These are phyloP conservation scores for Diachasma alloeum DNA, from an alignment of 1,140 invertebrate genomes.

Conservation along the genomic window DNA sequence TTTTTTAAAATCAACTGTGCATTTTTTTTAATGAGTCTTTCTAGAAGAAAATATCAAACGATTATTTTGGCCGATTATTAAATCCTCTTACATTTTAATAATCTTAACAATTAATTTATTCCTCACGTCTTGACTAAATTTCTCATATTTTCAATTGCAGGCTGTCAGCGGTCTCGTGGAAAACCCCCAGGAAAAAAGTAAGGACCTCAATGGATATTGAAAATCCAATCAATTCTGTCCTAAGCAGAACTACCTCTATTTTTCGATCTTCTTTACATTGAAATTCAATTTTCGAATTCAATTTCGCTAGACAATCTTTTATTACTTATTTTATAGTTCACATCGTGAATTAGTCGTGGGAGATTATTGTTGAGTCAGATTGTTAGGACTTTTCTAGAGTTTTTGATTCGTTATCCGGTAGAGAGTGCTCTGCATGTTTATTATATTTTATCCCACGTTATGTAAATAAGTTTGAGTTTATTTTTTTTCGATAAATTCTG, in stretches of 20 bases:
- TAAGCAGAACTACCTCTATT: constrained; percentile 10
- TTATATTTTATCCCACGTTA: background rate
- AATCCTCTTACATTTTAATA: no score
- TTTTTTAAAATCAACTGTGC: no score
- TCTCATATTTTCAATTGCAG: constrained; percentile 60
- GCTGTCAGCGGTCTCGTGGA: constrained; percentile 84
- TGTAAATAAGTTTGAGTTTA: background rate
- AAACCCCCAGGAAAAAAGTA: constrained; percentile 75
- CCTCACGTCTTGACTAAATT: background rate
- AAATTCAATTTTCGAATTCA: constrained; percentile 23
- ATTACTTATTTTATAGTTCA: background rate
- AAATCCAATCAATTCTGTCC: constrained; percentile 28
- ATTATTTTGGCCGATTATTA: no score
- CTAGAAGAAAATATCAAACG: no score
- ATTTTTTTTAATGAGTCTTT: no score
- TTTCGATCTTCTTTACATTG: constrained; percentile 28
- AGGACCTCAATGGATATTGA: constrained; percentile 65
- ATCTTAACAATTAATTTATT: background rate
- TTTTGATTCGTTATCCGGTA: background rate
- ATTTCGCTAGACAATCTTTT: constrained; percentile 17
- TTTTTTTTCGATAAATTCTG: background rate
- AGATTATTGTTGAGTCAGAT: background rate
- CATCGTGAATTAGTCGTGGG: no score
- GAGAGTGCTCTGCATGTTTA: background rate
- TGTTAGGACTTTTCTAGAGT: background rate